A percentile compares a stretch with the other conserved stretches of the same genome.
Conservation (phyloP, 2,797 vertebrate genomes). For the Pangasius djambal region DNA sequence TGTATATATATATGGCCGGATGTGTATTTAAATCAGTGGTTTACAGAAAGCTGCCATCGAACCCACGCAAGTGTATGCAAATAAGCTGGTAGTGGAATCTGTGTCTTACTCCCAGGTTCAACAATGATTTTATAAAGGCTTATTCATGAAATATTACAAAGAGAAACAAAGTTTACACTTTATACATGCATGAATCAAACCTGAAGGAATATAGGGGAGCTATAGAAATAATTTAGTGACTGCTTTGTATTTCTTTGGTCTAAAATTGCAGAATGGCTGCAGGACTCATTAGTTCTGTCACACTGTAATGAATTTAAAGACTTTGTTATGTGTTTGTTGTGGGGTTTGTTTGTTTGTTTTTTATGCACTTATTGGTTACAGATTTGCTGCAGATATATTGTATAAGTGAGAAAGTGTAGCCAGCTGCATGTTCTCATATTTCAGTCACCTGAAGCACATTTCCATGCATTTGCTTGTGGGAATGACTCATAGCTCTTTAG, state of each 20-base stretch:
- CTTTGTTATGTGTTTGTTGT: not conserved
- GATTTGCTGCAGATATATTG: not conserved
- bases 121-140: not conserved
- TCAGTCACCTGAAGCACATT: slow-evolving; percentile 50
- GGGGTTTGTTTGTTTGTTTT: not conserved
- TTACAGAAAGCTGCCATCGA: slow-evolving; percentile 30
- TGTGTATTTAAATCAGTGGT: slow-evolving; percentile 47
- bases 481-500: slow-evolving; percentile 53
- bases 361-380: not conserved
- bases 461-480: slow-evolving; percentile 74
- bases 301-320: not conserved
- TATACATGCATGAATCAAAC: too few relatives aligned
- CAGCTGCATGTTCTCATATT: slow-evolving; percentile 23
- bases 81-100: slow-evolving; percentile 19
- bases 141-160: not conserved
- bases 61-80: slow-evolving; percentile 37
- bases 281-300: not conserved
- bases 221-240: not conserved
- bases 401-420: not conserved
- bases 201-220: not conserved
- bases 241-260: not conserved
- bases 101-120: not conserved
- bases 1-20: not conserved
- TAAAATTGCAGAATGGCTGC: not conserved
- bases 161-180: not conserved